Conservation (phyloP, 1,140 invertebrate species). For the Pogonus chalceus region DNA sequence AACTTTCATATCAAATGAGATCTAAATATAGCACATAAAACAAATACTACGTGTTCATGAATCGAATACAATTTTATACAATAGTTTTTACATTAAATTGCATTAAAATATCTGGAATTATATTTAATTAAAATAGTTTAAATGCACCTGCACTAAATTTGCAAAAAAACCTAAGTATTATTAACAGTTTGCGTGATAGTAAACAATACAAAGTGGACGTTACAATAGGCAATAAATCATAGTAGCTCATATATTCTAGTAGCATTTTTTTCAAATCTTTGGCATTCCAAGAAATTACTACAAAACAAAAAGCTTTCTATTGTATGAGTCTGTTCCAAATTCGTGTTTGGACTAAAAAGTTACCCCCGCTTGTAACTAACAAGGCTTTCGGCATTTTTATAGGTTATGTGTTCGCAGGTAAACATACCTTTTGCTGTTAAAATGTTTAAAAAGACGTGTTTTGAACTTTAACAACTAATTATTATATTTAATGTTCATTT, state of each 20-base stretch:
- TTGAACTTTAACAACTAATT: no score
- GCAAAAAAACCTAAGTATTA: no score
- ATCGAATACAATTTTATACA: no score
- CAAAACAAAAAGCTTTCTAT: background rate
- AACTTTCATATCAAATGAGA: background rate
- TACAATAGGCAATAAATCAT: background rate
- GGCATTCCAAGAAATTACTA: background rate
- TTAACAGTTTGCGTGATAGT: background rate
- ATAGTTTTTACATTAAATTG: no score
- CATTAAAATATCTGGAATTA: no score
- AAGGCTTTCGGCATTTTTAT: background rate
- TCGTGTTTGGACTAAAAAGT: background rate
- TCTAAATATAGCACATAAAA: background rate
- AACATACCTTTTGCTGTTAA: background rate
- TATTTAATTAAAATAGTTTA: no score
- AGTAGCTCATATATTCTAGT: background rate
- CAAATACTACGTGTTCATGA: no score
- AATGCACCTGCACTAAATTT: no score
- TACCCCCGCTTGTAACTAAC: background rate
- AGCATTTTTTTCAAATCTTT: background rate
- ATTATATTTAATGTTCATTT: no score
- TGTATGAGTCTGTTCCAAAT: background rate
- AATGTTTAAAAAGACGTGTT: no score
- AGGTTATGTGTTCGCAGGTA: conserved; percentile 1
- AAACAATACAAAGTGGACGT: background rate